Base-by-base conservation (phyloP, 2,888 invertebrate species). In the Helicoverpa assulta region DNA sequence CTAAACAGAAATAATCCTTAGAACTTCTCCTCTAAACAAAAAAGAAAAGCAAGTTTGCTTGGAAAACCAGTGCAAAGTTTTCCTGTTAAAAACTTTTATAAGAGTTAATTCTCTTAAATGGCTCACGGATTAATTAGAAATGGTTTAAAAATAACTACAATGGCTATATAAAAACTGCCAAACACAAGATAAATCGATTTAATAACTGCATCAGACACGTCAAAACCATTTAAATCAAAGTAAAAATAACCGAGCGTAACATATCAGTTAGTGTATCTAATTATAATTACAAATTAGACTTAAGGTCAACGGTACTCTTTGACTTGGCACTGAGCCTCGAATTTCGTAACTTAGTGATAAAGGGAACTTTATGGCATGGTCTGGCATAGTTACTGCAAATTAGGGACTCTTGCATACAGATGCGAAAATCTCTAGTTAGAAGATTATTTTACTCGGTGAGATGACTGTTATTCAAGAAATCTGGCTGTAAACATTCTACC, bases 231-330 rank as follows among this genome's bases (percentile, higher is more conserved):
- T 50, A 53, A 59, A 71, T 57, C 40, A 26, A 37, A 51, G 26
- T 29, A 76, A 16, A 52, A 77, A 64, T 64, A 70, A 29, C 47
- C 40, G 52, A 51, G 18, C 43, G 26, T 54, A 51, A 65, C 47
- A n/a, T 57, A 51, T 54, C 43, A n/a, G 55, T 57, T 60, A 50
- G 56, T 66, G 47, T 63, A 29, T 47, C 61, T 73, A 61, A 75
- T 73, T 66, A 58, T 73, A 66, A 73, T 78, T 58, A 61, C 47
- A 63, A 58, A 78, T 57, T 55, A 66, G 21, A 21, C 54, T 54
- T 47, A 51, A 75, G 58, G 66, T 78, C 66, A 61, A n/a, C 18
- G 12, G 33, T 29, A 51, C 12, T 43, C 60, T 65, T 72, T 43
- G 65, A 60, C 12, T 51, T 65, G 55, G 40, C 59, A 69, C 21